Evolutionary conservation across 2,113 vertebrate genomes (phyloP).

Genomic region (Epinephelus cyanopodus): DNA sequence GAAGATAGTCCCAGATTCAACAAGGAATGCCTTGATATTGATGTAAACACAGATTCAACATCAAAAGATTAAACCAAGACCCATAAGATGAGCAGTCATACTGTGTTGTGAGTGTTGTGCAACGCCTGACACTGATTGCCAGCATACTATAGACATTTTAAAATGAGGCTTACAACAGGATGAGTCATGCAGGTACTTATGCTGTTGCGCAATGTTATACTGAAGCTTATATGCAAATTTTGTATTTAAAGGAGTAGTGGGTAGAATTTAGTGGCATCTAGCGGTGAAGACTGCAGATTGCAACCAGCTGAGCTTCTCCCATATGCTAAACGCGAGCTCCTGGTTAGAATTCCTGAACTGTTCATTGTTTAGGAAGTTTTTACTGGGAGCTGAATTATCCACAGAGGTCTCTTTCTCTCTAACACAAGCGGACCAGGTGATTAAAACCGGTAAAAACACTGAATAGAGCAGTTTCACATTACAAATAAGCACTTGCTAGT

Average conservation of each 20-base stretch:
- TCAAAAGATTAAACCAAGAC: constrained; percentile 50
- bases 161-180: background rate
- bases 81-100: constrained; percentile 7
- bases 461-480: no score
- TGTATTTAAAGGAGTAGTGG: background rate
- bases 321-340: no score
- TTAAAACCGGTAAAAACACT: no score
- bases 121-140: background rate
- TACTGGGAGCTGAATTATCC: no score
- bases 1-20: constrained; percentile 39
- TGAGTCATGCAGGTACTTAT: constrained; percentile 12
- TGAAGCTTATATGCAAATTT: background rate
- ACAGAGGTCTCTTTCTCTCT: no score
- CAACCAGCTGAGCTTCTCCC: no score
- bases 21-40: constrained; percentile 62
- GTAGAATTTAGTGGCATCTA: no score
- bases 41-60: constrained; percentile 51
- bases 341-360: no score
- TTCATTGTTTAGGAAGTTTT: no score
- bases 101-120: background rate
- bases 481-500: no score
- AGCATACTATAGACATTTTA: background rate
- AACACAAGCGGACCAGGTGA: no score
- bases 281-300: no score
- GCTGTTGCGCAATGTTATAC: background rate